Percentiles rank a stretch among this genome's conserved stretches.
These are phyloP conservation scores for Urocolius indicus DNA, from an alignment of 2,113 vertebrate genomes.

Conservation along the genomic window DNA sequence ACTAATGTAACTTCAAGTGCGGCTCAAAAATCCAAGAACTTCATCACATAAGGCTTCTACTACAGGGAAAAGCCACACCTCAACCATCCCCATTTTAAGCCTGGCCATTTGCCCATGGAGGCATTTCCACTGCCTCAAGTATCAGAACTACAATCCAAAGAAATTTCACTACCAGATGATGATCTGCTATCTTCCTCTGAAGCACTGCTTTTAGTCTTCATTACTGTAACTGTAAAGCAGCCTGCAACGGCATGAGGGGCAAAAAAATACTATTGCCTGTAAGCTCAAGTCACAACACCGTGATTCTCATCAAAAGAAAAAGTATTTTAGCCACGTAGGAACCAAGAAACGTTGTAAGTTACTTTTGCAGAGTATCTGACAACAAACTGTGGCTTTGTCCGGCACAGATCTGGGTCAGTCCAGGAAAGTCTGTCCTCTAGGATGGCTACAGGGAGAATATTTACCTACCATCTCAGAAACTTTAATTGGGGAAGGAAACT, in stretches of 20 bases:
- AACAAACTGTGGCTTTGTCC: background rate
- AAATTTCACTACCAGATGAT: background rate
- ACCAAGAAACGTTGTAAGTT: background rate
- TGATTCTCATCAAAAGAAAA: background rate
- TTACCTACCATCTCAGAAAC: background rate
- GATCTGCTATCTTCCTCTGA: background rate
- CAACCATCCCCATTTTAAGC: background rate
- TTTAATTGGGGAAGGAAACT: background rate
- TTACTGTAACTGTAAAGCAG: background rate
- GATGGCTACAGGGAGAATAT: fast-evolving
- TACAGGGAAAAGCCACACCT: background rate
- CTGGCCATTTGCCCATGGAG: background rate
- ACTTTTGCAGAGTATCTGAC: background rate
- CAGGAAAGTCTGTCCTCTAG: background rate
- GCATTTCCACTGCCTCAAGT: background rate
- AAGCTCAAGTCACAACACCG: background rate
- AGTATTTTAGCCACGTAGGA: background rate
- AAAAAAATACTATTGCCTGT: background rate
- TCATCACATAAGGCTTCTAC: background rate
- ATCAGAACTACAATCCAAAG: background rate
- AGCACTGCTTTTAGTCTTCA: background rate
- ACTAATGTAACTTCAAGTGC: background rate
- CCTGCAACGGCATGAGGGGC: background rate
- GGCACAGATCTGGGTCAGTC: background rate
- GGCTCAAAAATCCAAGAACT: background rate